phyloP scores from a whole-genome alignment of 2,888 invertebrate species.

The Drosophila borealis region DNA sequence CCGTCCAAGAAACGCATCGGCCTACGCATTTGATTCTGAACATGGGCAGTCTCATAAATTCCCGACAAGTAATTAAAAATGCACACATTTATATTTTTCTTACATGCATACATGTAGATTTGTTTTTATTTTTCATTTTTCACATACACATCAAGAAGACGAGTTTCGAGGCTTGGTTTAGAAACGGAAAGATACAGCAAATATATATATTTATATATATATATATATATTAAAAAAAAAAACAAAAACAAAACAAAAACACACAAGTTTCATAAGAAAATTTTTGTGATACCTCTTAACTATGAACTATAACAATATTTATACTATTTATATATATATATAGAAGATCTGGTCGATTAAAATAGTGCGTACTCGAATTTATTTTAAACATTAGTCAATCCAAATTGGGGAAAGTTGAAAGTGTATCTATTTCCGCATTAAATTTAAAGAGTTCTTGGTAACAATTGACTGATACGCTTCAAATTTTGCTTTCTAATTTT shows the following conservation, averaged over 20 bases:
- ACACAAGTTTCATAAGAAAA: not conserved
- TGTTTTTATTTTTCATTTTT: slow-evolving; percentile 5
- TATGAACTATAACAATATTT: not conserved
- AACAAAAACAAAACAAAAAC: not conserved
- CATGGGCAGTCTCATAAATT: not conserved
- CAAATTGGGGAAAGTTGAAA: not conserved
- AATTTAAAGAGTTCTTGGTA: slow-evolving; percentile 5
- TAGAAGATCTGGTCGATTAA: not conserved
- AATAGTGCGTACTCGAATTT: not conserved
- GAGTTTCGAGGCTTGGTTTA: not conserved
- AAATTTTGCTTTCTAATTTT: slow-evolving; percentile 6
- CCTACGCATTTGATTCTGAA: not conserved
- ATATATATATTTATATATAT: not conserved
- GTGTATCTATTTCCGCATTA: not conserved
- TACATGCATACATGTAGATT: not conserved
- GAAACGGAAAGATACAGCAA: slow-evolving; percentile 19
- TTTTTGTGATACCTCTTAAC: not conserved
- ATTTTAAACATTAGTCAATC: not conserved
- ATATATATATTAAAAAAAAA: no score
- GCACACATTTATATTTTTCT: not conserved
- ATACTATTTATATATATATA: not conserved
- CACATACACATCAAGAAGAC: slow-evolving; percentile 24
- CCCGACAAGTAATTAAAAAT: not conserved
- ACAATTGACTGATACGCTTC: slow-evolving; percentile 8
- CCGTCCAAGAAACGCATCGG: not conserved